phyloP scores from a whole-genome alignment of 2,797 vertebrate species.

The Poeciliopsis turneri region DNA sequence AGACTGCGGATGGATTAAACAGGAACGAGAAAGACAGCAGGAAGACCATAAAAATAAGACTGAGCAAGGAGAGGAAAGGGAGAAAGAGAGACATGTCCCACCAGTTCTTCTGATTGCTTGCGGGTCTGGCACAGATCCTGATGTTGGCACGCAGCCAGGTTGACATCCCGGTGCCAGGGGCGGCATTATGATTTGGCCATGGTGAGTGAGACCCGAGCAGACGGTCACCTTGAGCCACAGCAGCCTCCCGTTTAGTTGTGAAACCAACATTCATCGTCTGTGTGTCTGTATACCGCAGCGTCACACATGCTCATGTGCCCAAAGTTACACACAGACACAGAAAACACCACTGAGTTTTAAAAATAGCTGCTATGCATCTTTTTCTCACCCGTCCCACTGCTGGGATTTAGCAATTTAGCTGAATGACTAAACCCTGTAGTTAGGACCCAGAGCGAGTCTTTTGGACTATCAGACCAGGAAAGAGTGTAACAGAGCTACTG shows the following conservation, averaged over 20 bases:
- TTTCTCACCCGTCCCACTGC: slow-evolving; percentile 31
- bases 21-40: slow-evolving; percentile 31
- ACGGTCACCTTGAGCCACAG: slow-evolving; percentile 85
- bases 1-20: slow-evolving; percentile 38
- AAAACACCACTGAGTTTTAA: slow-evolving; percentile 59
- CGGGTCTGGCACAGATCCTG: slow-evolving; percentile 68
- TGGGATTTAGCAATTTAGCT: slow-evolving; percentile 64
- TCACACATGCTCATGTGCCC: slow-evolving; percentile 43
- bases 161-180: slow-evolving; percentile 82
- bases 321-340: slow-evolving; percentile 24
- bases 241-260: slow-evolving; percentile 76
- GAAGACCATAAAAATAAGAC: slow-evolving; percentile 47
- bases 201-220: slow-evolving; percentile 75
- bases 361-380: slow-evolving; percentile 66
- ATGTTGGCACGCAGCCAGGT: slow-evolving; percentile 74
- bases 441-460: slow-evolving; percentile 43
- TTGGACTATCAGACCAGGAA: slow-evolving; percentile 40
- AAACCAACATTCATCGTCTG: slow-evolving; percentile 76
- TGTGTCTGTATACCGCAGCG: slow-evolving; percentile 50
- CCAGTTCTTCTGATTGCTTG: slow-evolving; percentile 63
- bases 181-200: slow-evolving; percentile 70
- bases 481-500: slow-evolving; percentile 16
- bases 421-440: slow-evolving; percentile 41
- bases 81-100: slow-evolving; percentile 45
- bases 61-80: slow-evolving; percentile 26